Evolutionary conservation across 1,140 invertebrate species (phyloP).

Genomic region (Apis dorsata): DNA sequence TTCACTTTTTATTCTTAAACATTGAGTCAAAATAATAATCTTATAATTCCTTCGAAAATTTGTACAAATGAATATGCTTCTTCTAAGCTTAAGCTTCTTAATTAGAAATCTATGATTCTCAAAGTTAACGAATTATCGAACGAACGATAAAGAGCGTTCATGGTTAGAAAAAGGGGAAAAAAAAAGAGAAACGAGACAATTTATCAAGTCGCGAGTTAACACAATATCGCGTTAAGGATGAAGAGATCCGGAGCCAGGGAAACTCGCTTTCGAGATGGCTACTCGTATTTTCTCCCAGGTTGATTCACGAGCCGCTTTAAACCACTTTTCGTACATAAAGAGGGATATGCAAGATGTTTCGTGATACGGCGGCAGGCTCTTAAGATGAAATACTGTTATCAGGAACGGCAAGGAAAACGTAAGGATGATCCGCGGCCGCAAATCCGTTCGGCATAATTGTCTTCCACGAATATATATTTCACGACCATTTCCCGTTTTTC

Average conservation of each 20-base stretch:
- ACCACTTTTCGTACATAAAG: conserved; percentile 42
- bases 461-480: conserved; percentile 7
- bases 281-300: conserved; percentile 41
- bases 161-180: neutral
- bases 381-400: conserved; percentile 42
- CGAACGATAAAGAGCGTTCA: no score
- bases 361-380: neutral
- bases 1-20: no score
- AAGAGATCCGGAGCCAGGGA: neutral
- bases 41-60: no score
- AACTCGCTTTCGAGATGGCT: conserved; percentile 28
- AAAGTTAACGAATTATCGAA: no score
- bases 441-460: conserved; percentile 34
- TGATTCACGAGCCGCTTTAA: conserved; percentile 44
- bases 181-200: neutral
- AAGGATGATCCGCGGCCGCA: conserved; percentile 10
- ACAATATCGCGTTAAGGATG: conserved; percentile 28
- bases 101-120: no score
- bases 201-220: conserved; percentile 39
- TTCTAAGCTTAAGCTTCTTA: no score
- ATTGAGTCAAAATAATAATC: no score
- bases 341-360: conserved; percentile 24
- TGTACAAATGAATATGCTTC: no score
- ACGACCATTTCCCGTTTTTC: conserved; percentile 29
- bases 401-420: neutral